These are phyloP conservation scores for Drosophila prolongata DNA, from an alignment of 2,888 invertebrate genomes.

Conservation along the genomic window DNA sequence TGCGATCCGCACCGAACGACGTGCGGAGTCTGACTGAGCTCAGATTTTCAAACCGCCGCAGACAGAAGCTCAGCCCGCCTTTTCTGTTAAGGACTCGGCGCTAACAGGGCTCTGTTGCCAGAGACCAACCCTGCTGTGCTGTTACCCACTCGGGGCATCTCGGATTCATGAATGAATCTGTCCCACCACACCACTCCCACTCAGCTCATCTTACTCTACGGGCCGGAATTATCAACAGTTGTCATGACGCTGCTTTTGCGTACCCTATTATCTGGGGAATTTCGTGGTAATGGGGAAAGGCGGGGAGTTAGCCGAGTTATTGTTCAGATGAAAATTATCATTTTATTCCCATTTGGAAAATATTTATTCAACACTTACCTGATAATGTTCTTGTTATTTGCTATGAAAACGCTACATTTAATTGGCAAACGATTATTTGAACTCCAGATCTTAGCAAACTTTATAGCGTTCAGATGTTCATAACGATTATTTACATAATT, in stretches of 20 bases:
- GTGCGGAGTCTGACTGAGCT: conserved; percentile 71
- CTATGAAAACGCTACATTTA: neutral
- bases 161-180: conserved; percentile 64
- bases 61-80: conserved; percentile 50
- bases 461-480: neutral
- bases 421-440: conserved; percentile 1
- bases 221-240: conserved; percentile 62
- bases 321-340: neutral
- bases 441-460: neutral
- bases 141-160: neutral
- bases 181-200: conserved; percentile 14
- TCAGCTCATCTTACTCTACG: neutral
- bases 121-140: conserved; percentile 8
- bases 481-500: no score
- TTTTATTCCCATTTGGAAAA: neutral
- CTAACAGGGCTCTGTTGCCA: conserved; percentile 42
- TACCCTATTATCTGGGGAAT: conserved; percentile 3
- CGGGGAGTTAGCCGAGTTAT: no score
- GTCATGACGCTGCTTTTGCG: conserved; percentile 50
- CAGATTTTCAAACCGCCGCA: conserved; percentile 51
- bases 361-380: conserved; percentile 15
- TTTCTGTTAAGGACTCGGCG: conserved; percentile 47
- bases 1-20: conserved; percentile 69
- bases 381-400: conserved; percentile 12
- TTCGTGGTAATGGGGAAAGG: neutral